phyloP scores from a whole-genome alignment of 2,888 invertebrate genomes.

The Lycaena phlaeas region DNA sequence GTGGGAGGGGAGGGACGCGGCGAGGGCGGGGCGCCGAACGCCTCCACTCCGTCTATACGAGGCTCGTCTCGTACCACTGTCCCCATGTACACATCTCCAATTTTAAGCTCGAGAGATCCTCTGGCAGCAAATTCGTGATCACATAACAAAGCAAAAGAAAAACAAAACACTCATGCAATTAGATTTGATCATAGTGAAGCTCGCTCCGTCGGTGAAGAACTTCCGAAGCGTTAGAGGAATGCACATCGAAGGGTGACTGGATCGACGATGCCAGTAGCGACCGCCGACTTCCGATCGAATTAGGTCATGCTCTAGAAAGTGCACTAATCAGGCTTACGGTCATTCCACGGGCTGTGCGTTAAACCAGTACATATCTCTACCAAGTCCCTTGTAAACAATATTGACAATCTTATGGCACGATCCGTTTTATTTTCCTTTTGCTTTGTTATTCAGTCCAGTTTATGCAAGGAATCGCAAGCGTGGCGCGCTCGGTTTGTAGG shows the following conservation, averaged over 20 bases:
- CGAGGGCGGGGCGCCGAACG: constrained; percentile 34
- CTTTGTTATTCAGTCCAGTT: constrained; percentile 60
- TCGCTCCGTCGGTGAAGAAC: constrained; percentile 42
- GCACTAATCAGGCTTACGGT: constrained; percentile 67
- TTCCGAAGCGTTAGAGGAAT: constrained; percentile 35
- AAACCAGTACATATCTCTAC: constrained; percentile 47
- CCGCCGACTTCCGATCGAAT: constrained; percentile 24
- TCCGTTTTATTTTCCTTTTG: constrained; percentile 59
- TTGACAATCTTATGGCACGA: constrained; percentile 38
- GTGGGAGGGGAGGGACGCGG: constrained; percentile 58
- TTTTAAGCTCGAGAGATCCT: constrained; percentile 45
- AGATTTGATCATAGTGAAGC: constrained; percentile 48
- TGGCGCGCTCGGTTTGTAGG: constrained; percentile 22
- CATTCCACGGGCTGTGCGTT: constrained; percentile 69
- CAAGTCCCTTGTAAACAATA: constrained; percentile 53
- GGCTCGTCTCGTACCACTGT: constrained; percentile 42
- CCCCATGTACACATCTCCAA: constrained; percentile 33
- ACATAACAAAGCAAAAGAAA: constrained; percentile 73
- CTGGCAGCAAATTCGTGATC: constrained; percentile 55
- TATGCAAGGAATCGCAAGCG: constrained; percentile 67
- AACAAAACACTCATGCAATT: constrained; percentile 65
- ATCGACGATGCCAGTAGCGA: constrained; percentile 23
- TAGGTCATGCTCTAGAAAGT: constrained; percentile 55
- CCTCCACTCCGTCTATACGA: constrained; percentile 34
- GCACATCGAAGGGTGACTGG: constrained; percentile 34